Evolutionary conservation across 2,888 invertebrate genomes (phyloP), one percentile per base, ranked within the genome.

Genomic region (Chorisops tibialis): DNA sequence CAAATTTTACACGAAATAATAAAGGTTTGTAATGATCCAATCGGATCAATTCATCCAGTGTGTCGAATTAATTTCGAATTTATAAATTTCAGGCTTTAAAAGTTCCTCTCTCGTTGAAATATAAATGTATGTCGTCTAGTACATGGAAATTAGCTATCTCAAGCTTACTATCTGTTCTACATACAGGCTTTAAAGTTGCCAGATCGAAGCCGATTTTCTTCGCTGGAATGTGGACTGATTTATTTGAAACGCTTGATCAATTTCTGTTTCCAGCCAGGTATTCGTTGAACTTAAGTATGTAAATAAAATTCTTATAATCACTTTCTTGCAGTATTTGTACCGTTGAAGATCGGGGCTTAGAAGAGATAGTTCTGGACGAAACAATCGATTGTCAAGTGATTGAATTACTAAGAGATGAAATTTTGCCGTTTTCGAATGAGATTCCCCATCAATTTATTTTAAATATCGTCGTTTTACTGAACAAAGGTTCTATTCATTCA

Each of bases 211-310:
- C 91, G 38, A 86, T 87, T 66, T 83, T 84, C 43, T 91, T 91
- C 75, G 79, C 82, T 59, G 82, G 82, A 52, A 88, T 92, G 81
- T 98, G 98, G 98, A 85, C 87, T 59, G 89, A 89, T 69, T 80
- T 98, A 62, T 93, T 92, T 0, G 84, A 84, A 56, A 89, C 93
- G 0, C 79, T 98, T 38, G 94, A 97, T 71, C 90, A 92, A 60
- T 97, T 96, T 76, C 82, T 98, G 62, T 98, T 98, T 74, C 91
- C 92, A 7, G 85, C 85, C 72, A 87, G 85, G 89, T 89, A 78
- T 30, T 18, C 12, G 12, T 39, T 5, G 12, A 39, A 39, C 6
- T n/a, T 16, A 3, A 39, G 6, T 19, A 43, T 14, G 5, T n/a
- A 11, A 16, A 14, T 30, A 21, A 19, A 14, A 4, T 12, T 18